Percentiles rank a stretch among this genome's conserved stretches.
Evolutionary conservation across 1,140 invertebrate species (phyloP).

Genomic region (Platyura marginata): DNA sequence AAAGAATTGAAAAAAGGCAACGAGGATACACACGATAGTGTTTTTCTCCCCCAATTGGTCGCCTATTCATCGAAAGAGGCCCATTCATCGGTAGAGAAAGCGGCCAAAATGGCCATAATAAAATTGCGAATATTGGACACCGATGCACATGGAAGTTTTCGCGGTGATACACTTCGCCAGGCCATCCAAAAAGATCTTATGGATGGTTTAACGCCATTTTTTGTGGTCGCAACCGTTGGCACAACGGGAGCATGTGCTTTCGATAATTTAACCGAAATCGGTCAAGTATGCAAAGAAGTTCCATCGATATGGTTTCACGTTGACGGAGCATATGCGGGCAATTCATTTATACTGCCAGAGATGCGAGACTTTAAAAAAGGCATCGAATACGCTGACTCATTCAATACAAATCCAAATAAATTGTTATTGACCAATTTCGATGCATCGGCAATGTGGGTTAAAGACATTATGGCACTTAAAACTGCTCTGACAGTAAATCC

Average conservation of each 20-base stretch:
- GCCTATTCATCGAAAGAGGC: constrained; percentile 65
- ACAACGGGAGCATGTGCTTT: constrained; percentile 69
- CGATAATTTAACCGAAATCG: constrained; percentile 64
- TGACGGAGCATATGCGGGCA: constrained; percentile 70
- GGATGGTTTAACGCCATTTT: constrained; percentile 72
- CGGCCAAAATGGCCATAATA: constrained; percentile 78
- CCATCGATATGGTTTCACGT: constrained; percentile 50
- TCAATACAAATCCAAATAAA: constrained; percentile 89
- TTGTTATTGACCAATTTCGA: constrained; percentile 83
- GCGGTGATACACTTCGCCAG: constrained; percentile 47
- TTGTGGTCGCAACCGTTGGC: constrained; percentile 61
- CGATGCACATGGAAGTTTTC: constrained; percentile 60
- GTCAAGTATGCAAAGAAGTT: constrained; percentile 51
- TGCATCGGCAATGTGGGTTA: constrained; percentile 79
- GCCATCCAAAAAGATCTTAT: constrained; percentile 59
- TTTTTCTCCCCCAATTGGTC: constrained; percentile 68
- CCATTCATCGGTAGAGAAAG: constrained; percentile 88
- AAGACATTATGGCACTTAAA: constrained; percentile 60
- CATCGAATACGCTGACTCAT: constrained; percentile 71
- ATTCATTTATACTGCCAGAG: constrained; percentile 69
- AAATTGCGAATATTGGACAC: constrained; percentile 75
- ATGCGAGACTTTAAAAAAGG: constrained; percentile 52
- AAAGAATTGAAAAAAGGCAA: constrained; percentile 35
- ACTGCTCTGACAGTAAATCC: constrained; percentile 81
- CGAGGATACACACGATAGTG: constrained; percentile 34